A percentile compares a stretch with the other conserved stretches of the same genome.
Conservation (phyloP, 2,888 invertebrate species). For the Drosophila suboccidentalis region DNA sequence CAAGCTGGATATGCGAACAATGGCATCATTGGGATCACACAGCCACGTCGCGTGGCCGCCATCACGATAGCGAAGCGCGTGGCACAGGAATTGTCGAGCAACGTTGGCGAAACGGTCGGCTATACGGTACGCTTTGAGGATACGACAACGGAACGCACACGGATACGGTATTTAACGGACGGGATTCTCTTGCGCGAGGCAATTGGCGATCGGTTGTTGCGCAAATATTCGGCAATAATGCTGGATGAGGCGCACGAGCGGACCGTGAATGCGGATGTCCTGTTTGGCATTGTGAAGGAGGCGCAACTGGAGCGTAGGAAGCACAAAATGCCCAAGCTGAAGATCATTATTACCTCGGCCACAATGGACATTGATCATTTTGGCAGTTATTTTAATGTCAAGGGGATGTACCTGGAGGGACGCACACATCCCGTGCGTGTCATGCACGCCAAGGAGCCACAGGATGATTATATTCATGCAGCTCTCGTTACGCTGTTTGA, state of each 20-base stretch:
- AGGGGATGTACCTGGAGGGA: slow-evolving; percentile 95
- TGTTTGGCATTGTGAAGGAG: slow-evolving; percentile 96
- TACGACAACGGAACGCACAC: slow-evolving; percentile 91
- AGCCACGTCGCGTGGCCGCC: slow-evolving; percentile 97
- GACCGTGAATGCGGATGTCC: slow-evolving; percentile 96
- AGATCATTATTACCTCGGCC: slow-evolving; percentile 96
- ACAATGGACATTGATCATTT: slow-evolving; percentile 99
- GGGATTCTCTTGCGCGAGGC: slow-evolving; percentile 97
- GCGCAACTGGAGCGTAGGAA: slow-evolving; percentile 92
- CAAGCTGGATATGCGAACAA: slow-evolving; percentile 90
- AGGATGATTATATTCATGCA: slow-evolving; percentile 94
- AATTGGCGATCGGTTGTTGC: slow-evolving; percentile 91
- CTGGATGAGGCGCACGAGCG: slow-evolving; percentile 98
- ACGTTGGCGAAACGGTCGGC: slow-evolving; percentile 89
- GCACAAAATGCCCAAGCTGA: slow-evolving; percentile 87
- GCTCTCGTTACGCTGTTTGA: slow-evolving; percentile 95
- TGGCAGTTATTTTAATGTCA: slow-evolving; percentile 94
- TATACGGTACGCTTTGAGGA: slow-evolving; percentile 97
- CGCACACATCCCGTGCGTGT: slow-evolving; percentile 93
- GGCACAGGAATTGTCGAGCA: slow-evolving; percentile 92
- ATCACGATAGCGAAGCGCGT: slow-evolving; percentile 96
- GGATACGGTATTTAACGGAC: slow-evolving; percentile 96
- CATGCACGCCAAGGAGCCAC: slow-evolving; percentile 89
- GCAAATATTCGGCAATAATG: slow-evolving; percentile 93
- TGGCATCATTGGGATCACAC: slow-evolving; percentile 93